Evolutionary conservation across 2,797 vertebrate species (phyloP).

Genomic region (Rachycentron canadum): DNA sequence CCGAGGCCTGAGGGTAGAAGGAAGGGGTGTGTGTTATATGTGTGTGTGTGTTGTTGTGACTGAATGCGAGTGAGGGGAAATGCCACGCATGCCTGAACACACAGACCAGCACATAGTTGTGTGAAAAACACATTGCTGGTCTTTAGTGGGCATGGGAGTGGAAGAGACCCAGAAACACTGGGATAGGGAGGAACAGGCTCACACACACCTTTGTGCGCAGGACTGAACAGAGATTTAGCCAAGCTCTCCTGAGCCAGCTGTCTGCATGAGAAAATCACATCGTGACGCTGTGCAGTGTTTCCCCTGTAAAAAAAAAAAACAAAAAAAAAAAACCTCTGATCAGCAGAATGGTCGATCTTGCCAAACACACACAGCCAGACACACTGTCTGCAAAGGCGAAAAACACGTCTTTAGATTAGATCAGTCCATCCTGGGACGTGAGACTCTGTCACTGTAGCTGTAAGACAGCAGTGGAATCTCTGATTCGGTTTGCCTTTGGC

Average conservation of each 20-base stretch:
- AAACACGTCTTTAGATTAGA: constrained; percentile 62
- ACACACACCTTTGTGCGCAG: constrained; percentile 71
- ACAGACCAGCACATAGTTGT: constrained; percentile 84
- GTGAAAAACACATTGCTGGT: constrained; percentile 83
- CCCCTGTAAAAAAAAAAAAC: constrained; percentile 40
- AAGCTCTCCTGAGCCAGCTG: constrained; percentile 69
- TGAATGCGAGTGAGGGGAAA: constrained; percentile 84
- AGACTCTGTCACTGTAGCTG: constrained; percentile 45
- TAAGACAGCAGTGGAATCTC: constrained; percentile 54
- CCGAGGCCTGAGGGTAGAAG: constrained; percentile 67
- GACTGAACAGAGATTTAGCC: constrained; percentile 67
- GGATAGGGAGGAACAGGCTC: constrained; percentile 65
- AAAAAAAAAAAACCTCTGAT: too few relatives aligned
- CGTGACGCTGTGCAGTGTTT: constrained; percentile 35
- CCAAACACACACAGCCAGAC: constrained; percentile 29
- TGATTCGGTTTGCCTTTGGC: constrained; percentile 72
- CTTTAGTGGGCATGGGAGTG: constrained; percentile 80
- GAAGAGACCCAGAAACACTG: constrained; percentile 75
- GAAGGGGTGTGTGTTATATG: constrained; percentile 51
- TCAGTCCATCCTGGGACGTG: constrained; percentile 44
- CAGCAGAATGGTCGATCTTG: constrained; percentile 45
- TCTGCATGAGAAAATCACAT: constrained; percentile 70
- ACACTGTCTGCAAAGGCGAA: constrained; percentile 49
- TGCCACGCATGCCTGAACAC: constrained; percentile 86
- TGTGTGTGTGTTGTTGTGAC: constrained; percentile 72